Evolutionary conservation across 2,888 invertebrate species (phyloP).

Genomic region (Enoplolaimus lenunculus): DNA sequence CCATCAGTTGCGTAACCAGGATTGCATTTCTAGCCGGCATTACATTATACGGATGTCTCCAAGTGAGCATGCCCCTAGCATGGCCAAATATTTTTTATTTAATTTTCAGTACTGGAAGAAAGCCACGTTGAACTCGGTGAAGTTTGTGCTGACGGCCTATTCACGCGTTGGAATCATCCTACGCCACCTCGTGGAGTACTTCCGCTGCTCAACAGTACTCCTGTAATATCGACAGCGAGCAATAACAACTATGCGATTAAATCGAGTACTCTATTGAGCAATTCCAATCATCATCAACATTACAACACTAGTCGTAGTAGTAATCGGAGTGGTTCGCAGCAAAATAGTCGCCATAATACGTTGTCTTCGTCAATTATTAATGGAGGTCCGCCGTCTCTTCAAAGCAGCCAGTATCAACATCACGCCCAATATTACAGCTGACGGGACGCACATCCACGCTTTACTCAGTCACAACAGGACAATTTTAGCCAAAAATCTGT

Average conservation of each 20-base stretch:
- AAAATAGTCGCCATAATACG: not conserved
- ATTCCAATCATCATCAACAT: not conserved
- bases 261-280: no score
- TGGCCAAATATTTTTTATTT: no score
- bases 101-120: slow-evolving; percentile 19
- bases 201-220: not conserved
- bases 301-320: not conserved
- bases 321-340: not conserved
- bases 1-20: no score
- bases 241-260: not conserved
- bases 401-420: not conserved
- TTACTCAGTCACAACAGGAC: not conserved
- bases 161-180: slow-evolving; percentile 20
- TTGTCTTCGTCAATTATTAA: not conserved
- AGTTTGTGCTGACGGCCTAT: slow-evolving; percentile 16
- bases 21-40: no score
- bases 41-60: no score
- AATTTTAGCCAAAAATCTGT: no score
- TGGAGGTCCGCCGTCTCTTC: not conserved
- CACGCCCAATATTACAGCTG: slow-evolving; percentile 17
- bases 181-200: slow-evolving; percentile 16
- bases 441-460: slow-evolving; percentile 21
- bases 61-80: no score
- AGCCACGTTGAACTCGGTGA: slow-evolving; percentile 14
- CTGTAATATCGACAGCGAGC: no score